Conservation (phyloP, 1,140 invertebrate genomes). For the Lanistes nyassanus region DNA sequence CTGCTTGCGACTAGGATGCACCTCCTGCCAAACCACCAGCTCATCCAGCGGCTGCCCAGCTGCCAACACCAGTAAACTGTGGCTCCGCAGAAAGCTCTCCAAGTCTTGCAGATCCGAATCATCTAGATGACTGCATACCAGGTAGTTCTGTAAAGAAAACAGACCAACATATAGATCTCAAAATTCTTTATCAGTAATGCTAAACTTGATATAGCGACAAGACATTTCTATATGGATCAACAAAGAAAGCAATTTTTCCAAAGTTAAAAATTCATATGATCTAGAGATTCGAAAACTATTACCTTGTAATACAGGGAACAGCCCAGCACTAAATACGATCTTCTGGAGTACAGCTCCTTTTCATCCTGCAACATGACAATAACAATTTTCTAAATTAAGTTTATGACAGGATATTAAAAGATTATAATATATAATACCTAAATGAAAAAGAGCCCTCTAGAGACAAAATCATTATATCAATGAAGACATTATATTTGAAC, state of each 20-base stretch:
- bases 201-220: no score
- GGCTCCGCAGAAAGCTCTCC: constrained; percentile 58
- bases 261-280: no score
- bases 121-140: constrained; percentile 61
- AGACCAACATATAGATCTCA: no score
- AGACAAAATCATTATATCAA: no score
- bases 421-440: not conserved
- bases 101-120: constrained; percentile 57
- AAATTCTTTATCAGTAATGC: no score
- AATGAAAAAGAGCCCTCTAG: not conserved
- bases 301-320: constrained; percentile 68
- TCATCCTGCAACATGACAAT: constrained; percentile 54
- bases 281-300: constrained; percentile 29
- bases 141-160: constrained; percentile 13
- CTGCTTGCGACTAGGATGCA: constrained; percentile 55
- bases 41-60: constrained; percentile 56
- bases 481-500: no score
- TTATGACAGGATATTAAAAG: not conserved
- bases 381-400: constrained; percentile 8
- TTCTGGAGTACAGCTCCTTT: constrained; percentile 59
- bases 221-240: no score
- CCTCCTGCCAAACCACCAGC: constrained; percentile 65
- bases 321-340: constrained; percentile 64
- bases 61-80: constrained; percentile 61
- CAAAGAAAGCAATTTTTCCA: no score